Evolutionary conservation across 2,797 vertebrate species (phyloP), one percentile per base, ranked within the genome.

Genomic region (Gambelia wislizenii): DNA sequence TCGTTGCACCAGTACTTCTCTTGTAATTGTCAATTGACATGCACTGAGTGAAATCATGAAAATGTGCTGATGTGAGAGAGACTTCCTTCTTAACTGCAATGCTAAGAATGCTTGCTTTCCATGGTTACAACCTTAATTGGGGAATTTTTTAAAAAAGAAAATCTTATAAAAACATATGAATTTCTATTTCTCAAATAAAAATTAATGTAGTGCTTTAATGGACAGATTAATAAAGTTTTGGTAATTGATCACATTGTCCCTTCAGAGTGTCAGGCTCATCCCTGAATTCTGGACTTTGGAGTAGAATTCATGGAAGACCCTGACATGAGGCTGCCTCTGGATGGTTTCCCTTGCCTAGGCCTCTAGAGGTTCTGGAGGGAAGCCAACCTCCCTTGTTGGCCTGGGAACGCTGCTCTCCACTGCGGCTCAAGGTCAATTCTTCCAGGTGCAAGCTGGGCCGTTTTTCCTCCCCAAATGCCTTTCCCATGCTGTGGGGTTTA

Each of bases 31-130:
- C 56, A 47, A 20, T 77, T 36, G 42, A 18, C 75, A 77, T 47
- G 75, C 59, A 78, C 14, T 22, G 36, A 70, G 77, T 6, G 27
- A 80, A 54, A 69, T 56, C 16, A 80, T 80, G 49, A 52, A 87
- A 89, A 47, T 77, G 9, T 54, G 80, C 89, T 47, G 36, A 18
- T 0, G 36, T 1, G 39, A 54, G 22, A 6, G 54, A 91, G 59
- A 39, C 13, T 49, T 39, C 54, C 52, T 59, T 89, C 89, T 89
- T 42, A 89, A 89, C 20, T 44, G 78, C 7, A 80, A 83, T 56
- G 20, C 2, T 61, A 90, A 83, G 83, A 83, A 78, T 0, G 0
- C 6, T 72, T 80, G 39, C 27, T 83, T 67, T 54, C 49, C 52
- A 14, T 72, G 54, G 36, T 84, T 44, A 49, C 18, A 42, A 56